phyloP scores from a whole-genome alignment of 2,113 vertebrate species.

The Guaruba guarouba region DNA sequence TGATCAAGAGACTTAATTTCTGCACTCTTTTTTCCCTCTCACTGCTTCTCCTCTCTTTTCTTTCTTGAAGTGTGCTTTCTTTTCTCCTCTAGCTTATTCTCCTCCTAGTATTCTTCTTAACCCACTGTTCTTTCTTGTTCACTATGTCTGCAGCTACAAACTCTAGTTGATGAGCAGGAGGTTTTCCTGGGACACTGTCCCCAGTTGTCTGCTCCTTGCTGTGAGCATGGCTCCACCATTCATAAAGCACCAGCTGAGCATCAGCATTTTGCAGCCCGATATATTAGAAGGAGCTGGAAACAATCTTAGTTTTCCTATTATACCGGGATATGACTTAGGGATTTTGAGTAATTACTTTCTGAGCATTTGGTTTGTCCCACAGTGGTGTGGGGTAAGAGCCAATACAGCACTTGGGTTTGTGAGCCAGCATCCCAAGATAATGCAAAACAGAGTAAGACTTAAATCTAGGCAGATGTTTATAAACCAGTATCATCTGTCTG shows the following conservation, averaged over 20 bases:
- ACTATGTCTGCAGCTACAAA: not conserved
- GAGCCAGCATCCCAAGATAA: not conserved
- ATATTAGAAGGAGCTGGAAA: not conserved
- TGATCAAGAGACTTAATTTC: not conserved
- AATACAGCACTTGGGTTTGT: not conserved
- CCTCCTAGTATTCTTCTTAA: not conserved
- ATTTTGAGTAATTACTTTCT: not conserved
- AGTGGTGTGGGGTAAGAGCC: not conserved
- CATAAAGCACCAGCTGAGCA: not conserved
- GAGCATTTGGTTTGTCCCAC: not conserved
- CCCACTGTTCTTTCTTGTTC: not conserved
- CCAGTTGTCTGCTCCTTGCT: not conserved
- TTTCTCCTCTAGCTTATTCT: not conserved
- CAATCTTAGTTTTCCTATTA: not conserved
- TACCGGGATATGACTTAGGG: not conserved
- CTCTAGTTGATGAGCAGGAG: not conserved
- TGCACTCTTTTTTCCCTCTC: not conserved
- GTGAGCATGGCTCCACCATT: not conserved
- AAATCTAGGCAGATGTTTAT: not conserved
- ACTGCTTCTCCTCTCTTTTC: not conserved
- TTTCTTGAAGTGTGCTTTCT: not conserved
- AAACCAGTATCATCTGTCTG: not conserved
- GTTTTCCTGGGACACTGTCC: not conserved
- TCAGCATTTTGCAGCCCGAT: not conserved
- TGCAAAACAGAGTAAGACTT: not conserved